Evolutionary conservation across 2,797 vertebrate genomes (phyloP).

Genomic region (Pseudochirops cupreus): DNA sequence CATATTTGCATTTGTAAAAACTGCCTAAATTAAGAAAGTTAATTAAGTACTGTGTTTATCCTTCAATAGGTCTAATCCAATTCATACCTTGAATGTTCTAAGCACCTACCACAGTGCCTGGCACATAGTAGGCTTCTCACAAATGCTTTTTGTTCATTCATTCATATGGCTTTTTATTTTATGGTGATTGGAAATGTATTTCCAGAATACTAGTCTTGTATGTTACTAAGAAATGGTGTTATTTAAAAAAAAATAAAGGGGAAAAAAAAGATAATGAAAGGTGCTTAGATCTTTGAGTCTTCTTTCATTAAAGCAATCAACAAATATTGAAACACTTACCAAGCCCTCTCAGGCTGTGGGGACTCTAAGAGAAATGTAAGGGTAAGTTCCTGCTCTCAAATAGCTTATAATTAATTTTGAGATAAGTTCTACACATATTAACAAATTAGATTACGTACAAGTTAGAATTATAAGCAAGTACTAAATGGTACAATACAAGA

Average conservation of each 20-base stretch:
- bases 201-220: neutral
- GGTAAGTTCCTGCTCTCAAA: neutral
- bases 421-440: neutral
- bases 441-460: neutral
- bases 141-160: neutral
- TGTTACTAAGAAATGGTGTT: neutral
- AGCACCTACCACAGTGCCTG: neutral
- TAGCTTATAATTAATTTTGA: neutral
- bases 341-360: neutral
- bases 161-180: neutral
- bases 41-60: neutral
- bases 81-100: neutral
- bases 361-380: neutral
- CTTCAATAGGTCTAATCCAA: neutral
- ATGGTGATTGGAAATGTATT: neutral
- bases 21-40: neutral
- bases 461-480: neutral
- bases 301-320: neutral
- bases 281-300: neutral
- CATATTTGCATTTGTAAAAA: neutral
- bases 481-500: neutral
- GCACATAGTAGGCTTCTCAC: neutral
- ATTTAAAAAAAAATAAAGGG: neutral
- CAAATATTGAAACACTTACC: neutral
- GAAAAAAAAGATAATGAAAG: neutral